Evolutionary conservation across 1,140 invertebrate genomes (phyloP).

Genomic region (Drosophila busckii): DNA sequence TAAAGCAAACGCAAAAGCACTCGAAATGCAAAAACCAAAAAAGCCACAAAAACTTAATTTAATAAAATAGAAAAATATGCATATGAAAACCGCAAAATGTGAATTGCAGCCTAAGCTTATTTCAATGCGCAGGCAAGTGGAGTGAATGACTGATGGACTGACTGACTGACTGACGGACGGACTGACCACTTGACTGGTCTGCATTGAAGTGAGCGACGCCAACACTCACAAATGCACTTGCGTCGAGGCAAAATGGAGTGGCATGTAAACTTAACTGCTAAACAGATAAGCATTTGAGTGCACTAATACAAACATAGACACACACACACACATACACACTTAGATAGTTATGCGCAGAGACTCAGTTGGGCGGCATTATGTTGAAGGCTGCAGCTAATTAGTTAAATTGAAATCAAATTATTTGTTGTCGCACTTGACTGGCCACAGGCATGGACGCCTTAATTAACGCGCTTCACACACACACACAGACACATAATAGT

Average conservation of each 20-base stretch:
- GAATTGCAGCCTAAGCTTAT: constrained; percentile 45
- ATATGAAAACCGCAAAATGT: neutral
- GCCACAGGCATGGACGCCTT: constrained; percentile 70
- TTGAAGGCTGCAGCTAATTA: constrained; percentile 73
- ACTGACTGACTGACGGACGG: constrained; percentile 66
- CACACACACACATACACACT: constrained; percentile 1
- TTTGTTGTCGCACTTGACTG: constrained; percentile 78
- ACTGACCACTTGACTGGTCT: constrained; percentile 64
- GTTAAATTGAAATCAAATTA: constrained; percentile 78
- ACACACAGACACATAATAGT: constrained; percentile 12
- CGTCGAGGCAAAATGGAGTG: constrained; percentile 7
- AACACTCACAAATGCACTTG: constrained; percentile 1
- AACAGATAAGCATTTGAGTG: constrained; percentile 64
- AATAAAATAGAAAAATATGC: no score
- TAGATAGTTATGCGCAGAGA: neutral
- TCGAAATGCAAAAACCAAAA: no score
- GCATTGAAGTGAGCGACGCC: constrained; percentile 45
- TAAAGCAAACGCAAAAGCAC: no score
- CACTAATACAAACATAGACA: constrained; percentile 19
- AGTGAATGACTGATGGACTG: constrained; percentile 29
- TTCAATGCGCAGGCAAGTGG: constrained; percentile 45
- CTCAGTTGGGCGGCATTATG: constrained; percentile 46
- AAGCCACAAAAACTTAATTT: no score
- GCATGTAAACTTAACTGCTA: constrained; percentile 37
- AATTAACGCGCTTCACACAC: constrained; percentile 63